A percentile compares a stretch with the other conserved stretches of the same genome.
These are phyloP conservation scores for Myotis daubentonii DNA, from an alignment of 2,797 vertebrate species.

Conservation along the genomic window DNA sequence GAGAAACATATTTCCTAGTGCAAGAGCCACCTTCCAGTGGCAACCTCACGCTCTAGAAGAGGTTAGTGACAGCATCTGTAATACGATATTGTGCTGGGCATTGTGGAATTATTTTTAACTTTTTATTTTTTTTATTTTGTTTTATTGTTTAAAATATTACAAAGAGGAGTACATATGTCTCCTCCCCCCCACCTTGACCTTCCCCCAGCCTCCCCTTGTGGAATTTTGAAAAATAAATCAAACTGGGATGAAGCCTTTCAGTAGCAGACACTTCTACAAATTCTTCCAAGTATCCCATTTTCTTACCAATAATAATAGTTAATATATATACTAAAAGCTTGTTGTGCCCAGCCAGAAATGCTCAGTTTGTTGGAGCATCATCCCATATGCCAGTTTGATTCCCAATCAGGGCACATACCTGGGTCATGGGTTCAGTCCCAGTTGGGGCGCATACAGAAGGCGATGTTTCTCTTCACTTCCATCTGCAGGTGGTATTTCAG, in stretches of 20 bases:
- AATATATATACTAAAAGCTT: not conserved
- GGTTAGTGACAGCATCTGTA: not conserved
- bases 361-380: not conserved
- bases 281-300: slow-evolving; percentile 11
- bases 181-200: fast-evolving
- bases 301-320: not conserved
- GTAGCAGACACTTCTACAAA: not conserved
- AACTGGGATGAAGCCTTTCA: not conserved
- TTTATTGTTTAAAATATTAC: too few species aligned
- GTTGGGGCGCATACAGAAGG: not conserved
- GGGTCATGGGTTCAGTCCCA: too few species aligned
- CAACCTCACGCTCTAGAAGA: not conserved
- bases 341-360: not conserved
- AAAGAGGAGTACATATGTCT: too few species aligned
- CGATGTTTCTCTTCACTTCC: not conserved
- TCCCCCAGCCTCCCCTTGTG: too few species aligned
- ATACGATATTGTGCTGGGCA: not conserved
- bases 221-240: not conserved
- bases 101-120: not conserved
- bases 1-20: not conserved
- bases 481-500: not conserved
- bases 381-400: not conserved
- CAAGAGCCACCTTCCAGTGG: not conserved
- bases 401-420: not conserved
- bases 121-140: too few species aligned